Conservation (phyloP, 2,888 invertebrate species). For the Penaeus monodon region DNA sequence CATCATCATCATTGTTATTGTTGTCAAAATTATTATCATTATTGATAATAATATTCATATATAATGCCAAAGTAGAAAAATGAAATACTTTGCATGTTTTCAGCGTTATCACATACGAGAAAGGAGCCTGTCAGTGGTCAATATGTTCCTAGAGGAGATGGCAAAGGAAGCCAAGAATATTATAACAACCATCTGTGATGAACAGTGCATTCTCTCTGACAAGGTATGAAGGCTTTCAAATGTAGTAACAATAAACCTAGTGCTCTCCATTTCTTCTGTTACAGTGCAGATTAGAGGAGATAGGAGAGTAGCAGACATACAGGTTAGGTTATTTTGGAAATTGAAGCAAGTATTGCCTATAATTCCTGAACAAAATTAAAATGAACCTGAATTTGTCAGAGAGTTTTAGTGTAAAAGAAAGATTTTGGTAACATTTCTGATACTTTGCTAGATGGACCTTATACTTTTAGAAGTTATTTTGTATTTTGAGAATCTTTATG, state of each 20-base stretch:
- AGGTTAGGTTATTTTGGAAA: too few species aligned
- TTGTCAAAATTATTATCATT: too few species aligned
- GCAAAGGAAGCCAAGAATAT: constrained; percentile 98
- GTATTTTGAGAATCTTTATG: too few species aligned
- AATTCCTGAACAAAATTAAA: too few species aligned
- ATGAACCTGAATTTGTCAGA: too few species aligned
- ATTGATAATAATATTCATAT: not conserved
- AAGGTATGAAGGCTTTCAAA: constrained; percentile 70
- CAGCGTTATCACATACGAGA: constrained; percentile 93
- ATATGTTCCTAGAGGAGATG: constrained; percentile 98
- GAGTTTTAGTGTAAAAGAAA: too few species aligned
- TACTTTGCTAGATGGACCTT: too few species aligned
- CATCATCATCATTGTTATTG: too few species aligned
- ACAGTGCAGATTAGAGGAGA: not conserved
- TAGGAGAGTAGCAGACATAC: not conserved
- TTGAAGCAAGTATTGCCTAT: too few species aligned
- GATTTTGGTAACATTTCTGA: too few species aligned
- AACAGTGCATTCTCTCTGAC: constrained; percentile 96
- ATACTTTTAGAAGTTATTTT: too few species aligned
- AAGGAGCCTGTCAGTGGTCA: constrained; percentile 93
- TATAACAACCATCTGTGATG: constrained; percentile 97
- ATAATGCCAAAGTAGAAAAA: too few species aligned
- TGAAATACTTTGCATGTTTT: constrained; percentile 41
- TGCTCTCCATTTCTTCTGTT: not conserved
- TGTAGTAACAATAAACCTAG: not conserved